Evolutionary conservation across 1,140 invertebrate genomes (phyloP).

Genomic region (Drosophila arawakana): DNA sequence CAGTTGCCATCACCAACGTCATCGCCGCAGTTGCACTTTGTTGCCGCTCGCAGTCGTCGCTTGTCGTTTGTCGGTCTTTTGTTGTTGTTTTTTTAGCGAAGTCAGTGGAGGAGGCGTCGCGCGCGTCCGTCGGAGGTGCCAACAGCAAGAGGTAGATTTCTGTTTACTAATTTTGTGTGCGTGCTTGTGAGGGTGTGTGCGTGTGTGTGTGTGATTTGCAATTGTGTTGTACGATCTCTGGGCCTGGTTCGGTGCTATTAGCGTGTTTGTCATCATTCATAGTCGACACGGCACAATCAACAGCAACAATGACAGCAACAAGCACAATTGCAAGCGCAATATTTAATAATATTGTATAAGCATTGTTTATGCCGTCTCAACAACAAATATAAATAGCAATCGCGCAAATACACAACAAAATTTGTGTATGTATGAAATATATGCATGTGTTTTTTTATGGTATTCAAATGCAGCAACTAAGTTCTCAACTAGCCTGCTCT

Average conservation of each 20-base stretch:
- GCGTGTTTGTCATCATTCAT: conserved; percentile 27
- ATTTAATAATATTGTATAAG: conserved; percentile 70
- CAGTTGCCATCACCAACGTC: conserved; percentile 42
- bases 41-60: conserved; percentile 26
- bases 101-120: conserved; percentile 25
- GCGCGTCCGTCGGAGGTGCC: conserved; percentile 48
- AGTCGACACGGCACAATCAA: conserved; percentile 20
- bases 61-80: conserved; percentile 31
- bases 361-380: conserved; percentile 61
- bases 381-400: conserved; percentile 63
- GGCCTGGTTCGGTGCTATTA: conserved; percentile 28
- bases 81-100: conserved; percentile 46
- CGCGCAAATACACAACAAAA: conserved; percentile 43
- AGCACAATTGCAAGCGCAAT: conserved; percentile 45
- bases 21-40: conserved; percentile 58
- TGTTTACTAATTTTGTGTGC: conserved; percentile 38
- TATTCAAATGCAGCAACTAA: conserved; percentile 40
- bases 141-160: conserved; percentile 60
- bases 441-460: conserved; percentile 13
- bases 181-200: conserved; percentile 15
- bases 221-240: conserved; percentile 21
- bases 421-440: background rate
- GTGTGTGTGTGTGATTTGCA: conserved; percentile 36
- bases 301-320: conserved; percentile 15
- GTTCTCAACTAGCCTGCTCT: conserved; percentile 19